phyloP scores from a whole-genome alignment of 2,888 invertebrate genomes.

The Microdon myrmicae region DNA sequence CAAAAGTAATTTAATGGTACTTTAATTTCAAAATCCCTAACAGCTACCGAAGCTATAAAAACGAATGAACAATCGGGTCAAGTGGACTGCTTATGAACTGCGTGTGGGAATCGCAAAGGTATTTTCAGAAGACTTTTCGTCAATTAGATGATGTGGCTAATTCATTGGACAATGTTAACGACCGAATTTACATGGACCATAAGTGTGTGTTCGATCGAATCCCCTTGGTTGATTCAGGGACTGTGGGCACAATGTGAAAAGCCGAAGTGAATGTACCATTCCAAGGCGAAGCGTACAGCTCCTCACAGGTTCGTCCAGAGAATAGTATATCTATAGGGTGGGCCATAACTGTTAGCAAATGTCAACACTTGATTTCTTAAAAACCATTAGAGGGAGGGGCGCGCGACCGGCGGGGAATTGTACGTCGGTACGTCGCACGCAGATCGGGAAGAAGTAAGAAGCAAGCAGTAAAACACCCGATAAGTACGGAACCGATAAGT shows the following conservation, averaged over 20 bases:
- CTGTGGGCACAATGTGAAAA: constrained; percentile 98
- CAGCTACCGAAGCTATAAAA: constrained; percentile 89
- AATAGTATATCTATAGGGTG: constrained; percentile 99
- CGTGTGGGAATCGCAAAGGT: constrained; percentile 91
- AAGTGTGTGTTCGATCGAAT: constrained; percentile 97
- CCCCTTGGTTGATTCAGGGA: constrained; percentile 96
- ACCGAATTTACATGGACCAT: constrained; percentile 97
- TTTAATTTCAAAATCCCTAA: constrained; percentile 90
- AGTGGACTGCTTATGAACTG: constrained; percentile 84
- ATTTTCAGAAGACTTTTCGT: constrained; percentile 95
- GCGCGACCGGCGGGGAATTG: no score
- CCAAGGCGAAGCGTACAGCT: constrained; percentile 96
- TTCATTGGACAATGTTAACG: constrained; percentile 97
- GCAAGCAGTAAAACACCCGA: no score
- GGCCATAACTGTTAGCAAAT: no score
- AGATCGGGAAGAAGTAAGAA: no score
- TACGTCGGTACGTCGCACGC: no score
- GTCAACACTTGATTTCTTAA: no score
- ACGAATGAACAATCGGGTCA: constrained; percentile 83
- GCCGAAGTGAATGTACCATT: constrained; percentile 97
- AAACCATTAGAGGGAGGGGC: no score
- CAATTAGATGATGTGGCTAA: constrained; percentile 93
- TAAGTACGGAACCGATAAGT: no score
- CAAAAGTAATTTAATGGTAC: no score
- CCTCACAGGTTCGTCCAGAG: constrained; percentile 98